Evolutionary conservation across 2,797 vertebrate species (phyloP), one percentile per base, ranked within the genome.

Genomic region (Poecilia gillii): DNA sequence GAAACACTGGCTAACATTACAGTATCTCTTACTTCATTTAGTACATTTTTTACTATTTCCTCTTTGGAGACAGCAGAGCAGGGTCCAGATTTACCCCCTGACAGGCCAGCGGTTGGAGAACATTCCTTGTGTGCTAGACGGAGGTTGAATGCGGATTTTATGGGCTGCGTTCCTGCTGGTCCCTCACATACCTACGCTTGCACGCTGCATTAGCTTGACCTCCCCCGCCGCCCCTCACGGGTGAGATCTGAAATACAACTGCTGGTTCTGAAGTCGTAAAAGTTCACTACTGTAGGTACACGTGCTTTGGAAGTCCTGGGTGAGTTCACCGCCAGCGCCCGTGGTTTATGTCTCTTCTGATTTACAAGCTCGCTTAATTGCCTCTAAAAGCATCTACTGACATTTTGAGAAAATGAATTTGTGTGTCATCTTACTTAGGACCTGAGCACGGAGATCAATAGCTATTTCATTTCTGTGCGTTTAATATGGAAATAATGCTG

Each of bases 61-160:
- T 84, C 64, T 78, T 72, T 71, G 74, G 75, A 59, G 81, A 82
- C 84, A 85, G 88, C 66, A 89, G 85, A 92, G 80, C 18, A 57
- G 74, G 68, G 79, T 70, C 11, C 77, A 84, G 82, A 88, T 80
- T 78, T 23, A 70, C 83, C 75, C 90, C 75, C 81, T 72, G 84
- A 87, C 82, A 77, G 80, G 14, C 85, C 74, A 86, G 83, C 13
- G 39, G 84, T 83, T 79, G 0, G 82, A 80, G 85, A 89, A 87
- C 90, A 91, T 91, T 91, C 90, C 91, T 93, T 0, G 82, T 77
- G 53, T 92, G 89, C 86, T 89, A 77, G 81, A 77, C 76, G 2
- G 85, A 84, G 83, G 88, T 45, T 87, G 83, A 87, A 80, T 88
- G 85, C 85, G 75, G 86, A 87, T 90, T 91, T 92, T 94, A 91